Percentiles rank a stretch among this genome's conserved stretches.
Evolutionary conservation across 1,140 invertebrate species (phyloP).

Genomic region (Drosophila lacertosa): DNA sequence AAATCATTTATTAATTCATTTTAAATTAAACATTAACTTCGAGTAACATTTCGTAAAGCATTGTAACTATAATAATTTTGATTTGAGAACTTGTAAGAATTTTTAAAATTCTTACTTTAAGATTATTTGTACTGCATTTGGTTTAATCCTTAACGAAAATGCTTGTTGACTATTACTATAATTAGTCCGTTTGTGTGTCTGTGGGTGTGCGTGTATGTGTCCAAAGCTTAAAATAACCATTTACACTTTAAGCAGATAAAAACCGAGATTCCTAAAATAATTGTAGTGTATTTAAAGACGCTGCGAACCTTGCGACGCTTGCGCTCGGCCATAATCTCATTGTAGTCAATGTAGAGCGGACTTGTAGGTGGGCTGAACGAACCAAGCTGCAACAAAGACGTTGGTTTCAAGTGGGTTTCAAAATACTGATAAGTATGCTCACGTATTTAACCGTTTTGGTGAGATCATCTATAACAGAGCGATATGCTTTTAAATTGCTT

Average conservation of each 20-base stretch:
- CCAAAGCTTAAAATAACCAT: constrained; percentile 54
- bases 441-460: constrained; percentile 76
- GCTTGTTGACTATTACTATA: constrained; percentile 19
- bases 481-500: constrained; percentile 54
- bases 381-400: constrained; percentile 49
- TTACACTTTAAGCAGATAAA: constrained; percentile 76
- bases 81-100: constrained; percentile 40
- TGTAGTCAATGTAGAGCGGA: constrained; percentile 72
- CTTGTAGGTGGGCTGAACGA: constrained; percentile 73
- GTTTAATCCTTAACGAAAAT: constrained; percentile 27
- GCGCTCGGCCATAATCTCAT: constrained; percentile 70
- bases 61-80: constrained; percentile 52
- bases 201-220: too few relatives aligned
- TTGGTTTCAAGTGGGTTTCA: background rate
- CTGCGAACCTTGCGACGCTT: constrained; percentile 69
- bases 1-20: constrained; percentile 30
- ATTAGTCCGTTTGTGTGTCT: background rate
- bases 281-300: constrained; percentile 76
- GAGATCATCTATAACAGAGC: constrained; percentile 51
- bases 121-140: constrained; percentile 38
- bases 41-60: constrained; percentile 39
- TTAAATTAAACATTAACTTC: constrained; percentile 24
- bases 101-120: constrained; percentile 16
- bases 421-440: constrained; percentile 15
- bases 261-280: constrained; percentile 74